Evolutionary conservation across 35 echinoderm and acorn worm genomes (phyloP).

Genomic region (Anneissia japonica): DNA sequence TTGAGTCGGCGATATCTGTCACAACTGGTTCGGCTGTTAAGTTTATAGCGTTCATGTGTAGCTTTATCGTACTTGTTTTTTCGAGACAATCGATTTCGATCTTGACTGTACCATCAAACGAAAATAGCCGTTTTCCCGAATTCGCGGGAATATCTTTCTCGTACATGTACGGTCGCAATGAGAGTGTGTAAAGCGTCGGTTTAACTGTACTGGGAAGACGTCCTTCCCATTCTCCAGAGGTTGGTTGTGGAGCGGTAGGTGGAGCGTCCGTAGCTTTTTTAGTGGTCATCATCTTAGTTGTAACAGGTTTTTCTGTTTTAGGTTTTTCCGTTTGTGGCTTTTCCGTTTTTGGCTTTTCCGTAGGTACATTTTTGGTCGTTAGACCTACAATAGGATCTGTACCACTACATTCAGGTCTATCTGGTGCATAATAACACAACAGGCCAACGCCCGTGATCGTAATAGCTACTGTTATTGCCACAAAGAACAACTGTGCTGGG

Average conservation of each 20-base stretch:
- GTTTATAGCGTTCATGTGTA: slow-evolving; percentile 63
- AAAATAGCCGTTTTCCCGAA: slow-evolving; percentile 35
- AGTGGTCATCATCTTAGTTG: neutral
- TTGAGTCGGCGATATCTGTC: neutral
- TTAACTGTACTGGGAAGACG: slow-evolving; percentile 44
- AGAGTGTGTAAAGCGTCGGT: slow-evolving; percentile 56
- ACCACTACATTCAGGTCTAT: slow-evolving; percentile 23
- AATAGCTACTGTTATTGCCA: slow-evolving; percentile 34
- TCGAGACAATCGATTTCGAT: slow-evolving; percentile 47
- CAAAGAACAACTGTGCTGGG: slow-evolving; percentile 48
- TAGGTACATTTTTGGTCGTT: neutral
- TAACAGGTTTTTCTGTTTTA: neutral
- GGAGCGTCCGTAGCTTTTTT: neutral
- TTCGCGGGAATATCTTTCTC: slow-evolving; percentile 32
- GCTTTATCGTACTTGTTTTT: slow-evolving; percentile 43
- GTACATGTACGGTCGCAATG: slow-evolving; percentile 64
- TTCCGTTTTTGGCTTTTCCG: neutral
- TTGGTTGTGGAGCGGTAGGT: neutral
- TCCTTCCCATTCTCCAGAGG: slow-evolving; percentile 31
- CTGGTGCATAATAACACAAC: slow-evolving; percentile 74
- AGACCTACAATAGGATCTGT: slow-evolving; percentile 1
- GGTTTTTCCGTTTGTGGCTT: neutral
- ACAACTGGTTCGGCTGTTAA: slow-evolving; percentile 3
- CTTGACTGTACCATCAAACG: slow-evolving; percentile 76
- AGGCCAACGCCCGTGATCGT: slow-evolving; percentile 65